These are phyloP conservation scores for Hemistola chrysoprasaria DNA, from an alignment of 2,888 invertebrate species.

Conservation along the genomic window DNA sequence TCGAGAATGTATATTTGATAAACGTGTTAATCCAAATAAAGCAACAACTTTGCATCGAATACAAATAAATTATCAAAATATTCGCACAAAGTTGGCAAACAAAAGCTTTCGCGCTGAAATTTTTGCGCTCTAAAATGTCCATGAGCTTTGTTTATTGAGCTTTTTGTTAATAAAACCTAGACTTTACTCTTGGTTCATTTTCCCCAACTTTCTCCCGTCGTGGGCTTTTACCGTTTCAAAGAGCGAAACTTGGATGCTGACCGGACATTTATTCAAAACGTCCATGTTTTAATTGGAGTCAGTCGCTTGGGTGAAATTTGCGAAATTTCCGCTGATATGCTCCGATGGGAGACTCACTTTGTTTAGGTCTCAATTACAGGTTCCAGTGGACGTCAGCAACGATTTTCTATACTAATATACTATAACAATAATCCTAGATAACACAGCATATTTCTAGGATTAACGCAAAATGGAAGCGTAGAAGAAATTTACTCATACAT, in stretches of 20 bases:
- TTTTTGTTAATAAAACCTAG: constrained; percentile 28
- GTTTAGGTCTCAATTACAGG: constrained; percentile 23
- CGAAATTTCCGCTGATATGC: constrained; percentile 50
- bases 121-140: not conserved
- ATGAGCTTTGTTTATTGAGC: constrained; percentile 4
- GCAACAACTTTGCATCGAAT: too few relatives aligned
- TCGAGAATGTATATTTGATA: too few relatives aligned
- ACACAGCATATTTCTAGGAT: too few relatives aligned
- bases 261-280: constrained; percentile 24
- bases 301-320: constrained; percentile 49
- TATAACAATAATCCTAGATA: too few relatives aligned
- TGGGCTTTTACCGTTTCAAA: constrained; percentile 55
- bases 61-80: not conserved
- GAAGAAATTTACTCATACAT: too few relatives aligned
- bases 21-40: too few relatives aligned
- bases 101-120: not conserved
- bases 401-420: too few relatives aligned
- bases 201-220: constrained; percentile 34
- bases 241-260: constrained; percentile 51
- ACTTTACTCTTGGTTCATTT: constrained; percentile 13
- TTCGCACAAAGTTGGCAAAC: not conserved
- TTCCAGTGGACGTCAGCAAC: constrained; percentile 7
- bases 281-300: constrained; percentile 58
- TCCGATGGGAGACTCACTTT: constrained; percentile 20
- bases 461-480: too few relatives aligned